These are phyloP conservation scores for Catharus fuscescens DNA, from an alignment of 2,113 vertebrate genomes.

Conservation along the genomic window DNA sequence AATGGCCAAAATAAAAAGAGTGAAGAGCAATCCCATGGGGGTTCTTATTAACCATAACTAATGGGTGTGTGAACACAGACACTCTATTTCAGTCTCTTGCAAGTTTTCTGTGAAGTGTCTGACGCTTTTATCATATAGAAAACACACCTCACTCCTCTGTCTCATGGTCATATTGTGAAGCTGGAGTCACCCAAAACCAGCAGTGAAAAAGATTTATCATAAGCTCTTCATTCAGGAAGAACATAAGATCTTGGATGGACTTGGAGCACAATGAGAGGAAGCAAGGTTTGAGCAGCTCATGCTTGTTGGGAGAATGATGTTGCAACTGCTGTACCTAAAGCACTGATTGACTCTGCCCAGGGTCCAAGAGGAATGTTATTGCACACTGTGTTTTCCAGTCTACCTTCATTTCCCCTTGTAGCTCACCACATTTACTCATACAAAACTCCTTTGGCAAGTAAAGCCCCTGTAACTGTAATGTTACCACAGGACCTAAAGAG, in stretches of 20 bases:
- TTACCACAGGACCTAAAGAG: neutral
- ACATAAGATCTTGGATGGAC: neutral
- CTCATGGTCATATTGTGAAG: neutral
- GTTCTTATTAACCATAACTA: neutral
- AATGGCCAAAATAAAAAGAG: neutral
- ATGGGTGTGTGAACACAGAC: rapidly evolving
- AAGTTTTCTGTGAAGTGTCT: neutral
- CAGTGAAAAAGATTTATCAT: neutral
- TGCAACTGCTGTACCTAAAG: neutral
- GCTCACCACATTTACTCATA: neutral
- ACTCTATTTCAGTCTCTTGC: neutral
- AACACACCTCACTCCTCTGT: neutral
- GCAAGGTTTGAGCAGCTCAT: neutral
- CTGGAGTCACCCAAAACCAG: neutral
- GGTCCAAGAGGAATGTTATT: neutral
- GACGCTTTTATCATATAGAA: neutral
- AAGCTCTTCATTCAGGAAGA: neutral
- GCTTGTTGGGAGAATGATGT: neutral
- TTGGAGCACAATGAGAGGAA: neutral
- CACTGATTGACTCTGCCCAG: neutral
- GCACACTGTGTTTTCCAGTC: neutral
- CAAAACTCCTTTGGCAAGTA: neutral
- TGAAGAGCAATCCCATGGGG: rapidly evolving
- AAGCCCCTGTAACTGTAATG: neutral
- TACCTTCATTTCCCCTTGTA: neutral